Evolutionary conservation across 2,113 vertebrate species (phyloP).

Genomic region (Elaphurus davidianus): DNA sequence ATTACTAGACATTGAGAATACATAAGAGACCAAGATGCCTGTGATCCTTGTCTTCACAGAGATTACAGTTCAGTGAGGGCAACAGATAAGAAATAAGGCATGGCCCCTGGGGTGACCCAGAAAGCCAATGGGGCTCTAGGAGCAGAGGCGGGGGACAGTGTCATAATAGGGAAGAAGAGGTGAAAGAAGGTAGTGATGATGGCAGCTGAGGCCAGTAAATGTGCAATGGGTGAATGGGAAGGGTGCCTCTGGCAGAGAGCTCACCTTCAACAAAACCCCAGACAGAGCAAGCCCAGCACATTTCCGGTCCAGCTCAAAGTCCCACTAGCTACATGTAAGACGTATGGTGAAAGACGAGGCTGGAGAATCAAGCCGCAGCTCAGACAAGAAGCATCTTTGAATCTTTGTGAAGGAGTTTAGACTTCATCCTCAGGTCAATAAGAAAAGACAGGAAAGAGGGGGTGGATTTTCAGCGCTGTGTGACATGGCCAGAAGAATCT

Average conservation of each 20-base stretch:
- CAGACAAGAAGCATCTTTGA: neutral
- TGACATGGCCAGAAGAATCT: neutral
- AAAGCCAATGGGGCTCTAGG: accelerated
- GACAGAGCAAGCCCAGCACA: accelerated
- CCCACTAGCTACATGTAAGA: accelerated
- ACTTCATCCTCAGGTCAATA: neutral
- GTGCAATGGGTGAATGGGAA: neutral
- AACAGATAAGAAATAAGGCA: neutral
- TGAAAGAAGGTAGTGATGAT: too few relatives aligned
- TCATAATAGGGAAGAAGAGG: neutral
- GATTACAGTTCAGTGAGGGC: neutral
- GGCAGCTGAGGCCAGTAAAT: neutral
- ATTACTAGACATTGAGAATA: neutral
- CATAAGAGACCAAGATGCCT: neutral
- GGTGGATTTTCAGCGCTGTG: neutral
- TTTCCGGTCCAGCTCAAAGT: neutral
- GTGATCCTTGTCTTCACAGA: accelerated
- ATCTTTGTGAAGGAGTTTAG: neutral
- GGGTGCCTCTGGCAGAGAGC: too few relatives aligned
- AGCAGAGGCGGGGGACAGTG: neutral
- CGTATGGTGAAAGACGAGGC: accelerated
- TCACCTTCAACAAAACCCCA: neutral
- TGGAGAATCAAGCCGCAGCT: neutral
- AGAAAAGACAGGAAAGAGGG: neutral
- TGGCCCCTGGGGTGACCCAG: accelerated